Conservation (phyloP, 1,140 invertebrate genomes). For the Microplitis demolitor region DNA sequence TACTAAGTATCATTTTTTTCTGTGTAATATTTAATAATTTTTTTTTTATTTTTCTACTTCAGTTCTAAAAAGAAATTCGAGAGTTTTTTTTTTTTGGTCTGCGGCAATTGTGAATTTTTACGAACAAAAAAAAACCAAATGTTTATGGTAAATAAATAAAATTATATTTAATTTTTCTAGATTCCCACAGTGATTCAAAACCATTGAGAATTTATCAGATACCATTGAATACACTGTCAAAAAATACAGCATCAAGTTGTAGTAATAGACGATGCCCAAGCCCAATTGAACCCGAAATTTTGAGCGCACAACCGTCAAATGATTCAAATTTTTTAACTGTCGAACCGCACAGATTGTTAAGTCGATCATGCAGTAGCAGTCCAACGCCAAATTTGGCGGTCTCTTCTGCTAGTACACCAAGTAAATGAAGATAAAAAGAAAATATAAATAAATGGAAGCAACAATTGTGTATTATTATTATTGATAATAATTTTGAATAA, state of each 20-base stretch:
- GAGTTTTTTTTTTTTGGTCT: too few species aligned
- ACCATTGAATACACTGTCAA: conserved; percentile 57
- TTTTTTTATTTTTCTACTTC: too few species aligned
- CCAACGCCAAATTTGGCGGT: conserved; percentile 52
- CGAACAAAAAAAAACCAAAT: too few species aligned
- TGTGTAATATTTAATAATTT: too few species aligned
- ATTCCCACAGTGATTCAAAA: conserved; percentile 46
- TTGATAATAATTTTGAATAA: not conserved
- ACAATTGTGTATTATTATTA: not conserved
- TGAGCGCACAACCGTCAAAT: conserved; percentile 34
- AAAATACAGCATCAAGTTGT: conserved; percentile 37
- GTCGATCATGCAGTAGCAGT: conserved; percentile 61
- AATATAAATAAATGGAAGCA: not conserved
- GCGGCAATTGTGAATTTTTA: too few species aligned
- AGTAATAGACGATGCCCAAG: conserved; percentile 44
- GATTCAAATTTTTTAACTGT: conserved; percentile 47
- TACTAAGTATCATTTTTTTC: too few species aligned
- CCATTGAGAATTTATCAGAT: conserved; percentile 65
- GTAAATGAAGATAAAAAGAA: conserved; percentile 30
- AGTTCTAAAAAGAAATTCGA: too few species aligned
- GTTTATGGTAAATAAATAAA: not conserved
- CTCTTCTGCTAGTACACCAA: conserved; percentile 36
- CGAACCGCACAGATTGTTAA: conserved; percentile 51
- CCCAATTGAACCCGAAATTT: conserved; percentile 43
- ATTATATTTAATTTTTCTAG: conserved; percentile 23